Evolutionary conservation across 1,140 invertebrate species (phyloP).

Genomic region (Drosophila cardini): DNA sequence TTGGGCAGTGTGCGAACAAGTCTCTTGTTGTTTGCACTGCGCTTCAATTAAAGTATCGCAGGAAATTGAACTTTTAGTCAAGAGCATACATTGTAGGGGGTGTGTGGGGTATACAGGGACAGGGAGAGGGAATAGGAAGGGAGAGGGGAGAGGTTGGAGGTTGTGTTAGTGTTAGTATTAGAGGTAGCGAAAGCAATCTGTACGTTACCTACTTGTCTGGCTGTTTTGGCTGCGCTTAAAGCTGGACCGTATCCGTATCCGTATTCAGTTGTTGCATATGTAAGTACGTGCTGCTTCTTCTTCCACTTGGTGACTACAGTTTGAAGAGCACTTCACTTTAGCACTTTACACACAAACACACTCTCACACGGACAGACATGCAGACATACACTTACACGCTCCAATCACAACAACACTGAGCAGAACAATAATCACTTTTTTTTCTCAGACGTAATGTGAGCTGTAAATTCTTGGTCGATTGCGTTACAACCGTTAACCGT

Average conservation of each 20-base stretch:
- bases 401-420: conserved; percentile 15
- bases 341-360: conserved; percentile 24
- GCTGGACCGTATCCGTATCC: conserved; percentile 55
- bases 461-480: conserved; percentile 29
- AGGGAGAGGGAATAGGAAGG: conserved; percentile 1
- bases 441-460: neutral
- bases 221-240: conserved; percentile 45
- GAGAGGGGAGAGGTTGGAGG: too few species aligned
- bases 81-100: conserved; percentile 20
- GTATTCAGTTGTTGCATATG: conserved; percentile 78
- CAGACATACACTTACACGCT: conserved; percentile 4
- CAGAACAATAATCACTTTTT: conserved; percentile 31
- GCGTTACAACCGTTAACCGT: conserved; percentile 4
- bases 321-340: conserved; percentile 71
- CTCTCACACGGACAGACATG: neutral
- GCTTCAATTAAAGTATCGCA: conserved; percentile 80
- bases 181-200: conserved; percentile 22
- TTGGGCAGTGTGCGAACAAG: conserved; percentile 20
- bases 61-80: conserved; percentile 80
- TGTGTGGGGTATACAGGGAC: neutral
- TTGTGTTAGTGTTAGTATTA: neutral
- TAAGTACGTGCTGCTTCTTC: conserved; percentile 14
- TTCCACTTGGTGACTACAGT: conserved; percentile 42
- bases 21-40: conserved; percentile 64
- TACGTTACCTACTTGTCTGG: conserved; percentile 65